Evolutionary conservation across 2,888 invertebrate genomes (phyloP).

Genomic region (Zele albiditarsus): DNA sequence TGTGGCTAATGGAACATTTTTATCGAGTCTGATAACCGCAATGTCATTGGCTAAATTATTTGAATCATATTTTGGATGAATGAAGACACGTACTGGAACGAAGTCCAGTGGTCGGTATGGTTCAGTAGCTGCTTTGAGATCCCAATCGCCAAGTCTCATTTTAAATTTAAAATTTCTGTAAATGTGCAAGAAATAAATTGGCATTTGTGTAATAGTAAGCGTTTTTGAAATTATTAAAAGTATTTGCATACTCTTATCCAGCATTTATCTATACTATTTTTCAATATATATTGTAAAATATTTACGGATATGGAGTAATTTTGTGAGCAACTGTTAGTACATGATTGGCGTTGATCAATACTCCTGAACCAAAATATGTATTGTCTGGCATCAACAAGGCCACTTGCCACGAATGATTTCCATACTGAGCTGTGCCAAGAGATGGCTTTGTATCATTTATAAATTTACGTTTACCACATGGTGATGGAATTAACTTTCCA

Average conservation of each 20-base stretch:
- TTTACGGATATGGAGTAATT: conserved; percentile 66
- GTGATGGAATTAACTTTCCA: conserved; percentile 25
- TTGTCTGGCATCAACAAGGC: conserved; percentile 55
- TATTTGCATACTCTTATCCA: no score
- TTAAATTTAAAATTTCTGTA: conserved; percentile 73
- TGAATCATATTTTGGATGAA: conserved; percentile 81
- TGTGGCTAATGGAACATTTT: conserved; percentile 64
- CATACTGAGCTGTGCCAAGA: conserved; percentile 60
- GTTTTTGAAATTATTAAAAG: no score
- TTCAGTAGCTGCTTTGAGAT: conserved; percentile 79
- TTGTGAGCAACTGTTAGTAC: conserved; percentile 75
- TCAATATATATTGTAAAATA: conserved; percentile 14
- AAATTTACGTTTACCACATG: conserved; percentile 63
- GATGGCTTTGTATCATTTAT: conserved; percentile 48
- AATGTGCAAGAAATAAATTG: neutral
- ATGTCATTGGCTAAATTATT: conserved; percentile 86
- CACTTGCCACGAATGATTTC: conserved; percentile 68
- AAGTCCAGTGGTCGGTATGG: conserved; percentile 80
- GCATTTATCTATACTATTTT: no score
- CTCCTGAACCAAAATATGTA: conserved; percentile 62
- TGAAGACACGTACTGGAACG: conserved; percentile 76
- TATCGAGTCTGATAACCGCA: conserved; percentile 82
- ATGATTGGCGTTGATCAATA: conserved; percentile 69
- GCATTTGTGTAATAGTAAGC: no score
- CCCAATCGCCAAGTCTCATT: conserved; percentile 85